These are phyloP conservation scores for Sciaenops ocellatus DNA, from an alignment of 2,797 vertebrate genomes.

Conservation along the genomic window DNA sequence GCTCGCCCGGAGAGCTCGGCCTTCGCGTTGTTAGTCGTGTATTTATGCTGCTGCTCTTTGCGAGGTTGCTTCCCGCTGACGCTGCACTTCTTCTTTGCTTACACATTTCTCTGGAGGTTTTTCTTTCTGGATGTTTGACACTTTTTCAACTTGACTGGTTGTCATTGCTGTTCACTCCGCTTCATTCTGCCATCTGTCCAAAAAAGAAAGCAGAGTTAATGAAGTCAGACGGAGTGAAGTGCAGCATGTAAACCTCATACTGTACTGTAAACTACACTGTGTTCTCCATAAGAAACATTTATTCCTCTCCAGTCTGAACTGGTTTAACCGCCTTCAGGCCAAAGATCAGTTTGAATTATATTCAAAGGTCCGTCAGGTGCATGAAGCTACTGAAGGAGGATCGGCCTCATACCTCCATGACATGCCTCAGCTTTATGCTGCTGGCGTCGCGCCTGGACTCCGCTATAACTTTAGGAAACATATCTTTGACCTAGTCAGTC, in stretches of 20 bases:
- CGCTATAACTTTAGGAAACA: neutral
- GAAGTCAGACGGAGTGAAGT: neutral
- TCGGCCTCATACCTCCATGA: neutral
- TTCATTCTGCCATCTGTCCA: constrained; percentile 32
- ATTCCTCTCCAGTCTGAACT: constrained; percentile 7
- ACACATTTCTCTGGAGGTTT: constrained; percentile 40
- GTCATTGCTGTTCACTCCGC: constrained; percentile 8
- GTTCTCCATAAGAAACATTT: neutral
- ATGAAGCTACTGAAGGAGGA: neutral
- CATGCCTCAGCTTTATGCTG: neutral
- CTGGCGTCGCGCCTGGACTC: neutral
- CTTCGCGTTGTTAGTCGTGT: constrained; percentile 44
- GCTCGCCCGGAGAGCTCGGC: constrained; percentile 20
- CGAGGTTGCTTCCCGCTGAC: constrained; percentile 32
- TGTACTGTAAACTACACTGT: no score
- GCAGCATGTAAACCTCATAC: neutral
- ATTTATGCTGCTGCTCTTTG: constrained; percentile 31
- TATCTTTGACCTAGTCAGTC: neutral
- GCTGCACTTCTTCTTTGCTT: constrained; percentile 37
- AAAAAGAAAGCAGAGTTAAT: neutral
- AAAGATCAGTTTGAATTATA: constrained; percentile 2
- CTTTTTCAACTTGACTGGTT: constrained; percentile 49
- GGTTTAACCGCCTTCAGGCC: neutral
- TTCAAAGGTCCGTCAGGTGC: neutral
- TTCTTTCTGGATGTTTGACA: constrained; percentile 46